Base-by-base conservation (phyloP, 1,140 invertebrate species). In the Euwallacea fornicatus region DNA sequence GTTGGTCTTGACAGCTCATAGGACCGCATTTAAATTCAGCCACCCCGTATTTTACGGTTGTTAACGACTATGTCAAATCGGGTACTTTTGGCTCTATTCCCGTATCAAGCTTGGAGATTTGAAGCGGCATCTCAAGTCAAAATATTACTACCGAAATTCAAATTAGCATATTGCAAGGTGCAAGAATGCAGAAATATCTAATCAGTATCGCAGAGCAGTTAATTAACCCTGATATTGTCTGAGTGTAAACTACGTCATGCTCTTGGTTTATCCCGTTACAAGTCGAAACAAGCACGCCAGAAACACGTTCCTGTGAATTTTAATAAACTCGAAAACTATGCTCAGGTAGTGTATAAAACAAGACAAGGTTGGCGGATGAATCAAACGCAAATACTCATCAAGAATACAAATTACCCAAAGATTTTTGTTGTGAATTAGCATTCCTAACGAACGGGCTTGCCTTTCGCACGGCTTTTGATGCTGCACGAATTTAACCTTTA, bases 401-500 rank as follows among this genome's bases (percentile, higher is more conserved):
- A 65, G 69, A 71, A 71, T 71, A 71, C 69, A 64, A 71, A 71
- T 65, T 71, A 71, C 69, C 58, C 54, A 50, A 62, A 65, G 55
- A 71, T 71, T 71, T 71, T 71, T 71, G 69, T 71, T 64, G 54
- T 9, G 58, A 71, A 71, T 71, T 71, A 71, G 69, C 69, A 71
- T 71, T 71, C 62, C 69, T 71, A 71, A 71, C 69, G 69, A 71
- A 65, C 61, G 50, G 66, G 66, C 66, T 71, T 63, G 69, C 64
- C 69, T 71, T 71, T 71, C 60, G 59, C 60, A 63, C 69, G 60
- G 69, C 67, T 71, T 61, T 71, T 71, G 69, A 71, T 71, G 69
- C 55, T 58, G 54, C 69, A 71, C 69, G 69, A 71, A 71, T 64
- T 71, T 71, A 71, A 71, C 69, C 69, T 71, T 71, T 71, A 71